Evolutionary conservation across 2,888 invertebrate genomes (phyloP).

Genomic region (Lysandra bellargus): DNA sequence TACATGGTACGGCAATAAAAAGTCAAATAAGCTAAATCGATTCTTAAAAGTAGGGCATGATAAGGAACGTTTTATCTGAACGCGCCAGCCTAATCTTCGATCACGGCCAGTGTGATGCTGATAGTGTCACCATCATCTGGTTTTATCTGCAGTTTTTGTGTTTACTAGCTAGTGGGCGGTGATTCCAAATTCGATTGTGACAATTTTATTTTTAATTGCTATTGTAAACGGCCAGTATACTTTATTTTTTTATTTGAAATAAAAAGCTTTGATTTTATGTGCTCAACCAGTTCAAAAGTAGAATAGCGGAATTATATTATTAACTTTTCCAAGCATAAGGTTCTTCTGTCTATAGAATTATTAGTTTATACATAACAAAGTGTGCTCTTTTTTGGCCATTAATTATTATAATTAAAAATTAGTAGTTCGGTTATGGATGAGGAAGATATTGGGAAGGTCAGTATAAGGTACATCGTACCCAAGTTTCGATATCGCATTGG

Average conservation of each 20-base stretch:
- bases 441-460: conserved; percentile 23
- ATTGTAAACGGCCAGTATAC: too few species aligned
- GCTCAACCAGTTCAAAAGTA: too few species aligned
- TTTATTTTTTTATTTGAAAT: too few species aligned
- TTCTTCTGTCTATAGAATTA: too few species aligned
- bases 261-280: not conserved
- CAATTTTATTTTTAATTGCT: not conserved
- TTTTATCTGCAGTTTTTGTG: conserved; percentile 33
- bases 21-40: conserved; percentile 17
- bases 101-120: conserved; percentile 46
- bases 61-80: conserved; percentile 44
- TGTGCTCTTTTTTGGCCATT: not conserved
- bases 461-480: conserved; percentile 20
- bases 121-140: conserved; percentile 41
- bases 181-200: not conserved
- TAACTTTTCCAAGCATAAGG: too few species aligned
- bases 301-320: too few species aligned
- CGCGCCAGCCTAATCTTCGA: conserved; percentile 46
- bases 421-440: not conserved
- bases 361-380: not conserved
- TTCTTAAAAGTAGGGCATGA: conserved; percentile 38
- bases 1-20: not conserved
- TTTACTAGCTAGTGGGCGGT: conserved; percentile 8
- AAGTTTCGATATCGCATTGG: conserved; percentile 40
- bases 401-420: not conserved